Evolutionary conservation across 2,888 invertebrate species (phyloP), one percentile per base, ranked within the genome.

Genomic region (Barypeithes pellucidus): DNA sequence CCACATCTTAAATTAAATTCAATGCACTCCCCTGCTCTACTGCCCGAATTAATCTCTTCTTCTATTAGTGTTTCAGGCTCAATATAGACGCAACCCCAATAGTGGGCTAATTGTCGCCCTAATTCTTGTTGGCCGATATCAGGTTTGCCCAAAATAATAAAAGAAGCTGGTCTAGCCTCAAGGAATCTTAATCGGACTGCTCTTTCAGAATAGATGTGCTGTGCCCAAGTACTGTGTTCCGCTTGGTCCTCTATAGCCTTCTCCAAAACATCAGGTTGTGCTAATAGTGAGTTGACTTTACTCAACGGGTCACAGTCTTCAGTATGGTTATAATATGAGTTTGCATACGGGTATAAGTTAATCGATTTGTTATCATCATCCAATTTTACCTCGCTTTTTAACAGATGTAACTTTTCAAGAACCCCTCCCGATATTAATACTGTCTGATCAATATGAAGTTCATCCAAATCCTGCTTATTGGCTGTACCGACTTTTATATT

Each of bases 101-200:
- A 87, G 65, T 89, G 87, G 0, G 91, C 87, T 50, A 92, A 79
- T 57, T 86, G 82, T 84, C 88, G 88, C 8, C 90, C 91, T 8
- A 92, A 82, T 68, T 85, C 83, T 71, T 85, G 85, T 57, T 88
- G 86, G 29, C 88, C 88, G 22, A 88, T 81, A 2, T 88, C 89
- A 0, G 90, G 89, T 86, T 92, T 91, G 0, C 91, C 89, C 24
- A 91, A 79, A 75, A 92, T 88, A 45, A 90, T 79, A 80, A 90
- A 91, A 61, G 88, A 89, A 8, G 88, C 86, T 8, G 92, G 91
- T 70, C 87, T 87, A 1, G 85, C 83, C 47, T 81, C 80, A 7
- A 91, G 82, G 77, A 87, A 89, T 29, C 85, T 81, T 76, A 86
- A 84, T 81, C 89, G 89, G 1, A 89, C 88, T 77, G 88, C 88